phyloP scores from a whole-genome alignment of 2,888 invertebrate species.

The Apocheima hispidaria region DNA sequence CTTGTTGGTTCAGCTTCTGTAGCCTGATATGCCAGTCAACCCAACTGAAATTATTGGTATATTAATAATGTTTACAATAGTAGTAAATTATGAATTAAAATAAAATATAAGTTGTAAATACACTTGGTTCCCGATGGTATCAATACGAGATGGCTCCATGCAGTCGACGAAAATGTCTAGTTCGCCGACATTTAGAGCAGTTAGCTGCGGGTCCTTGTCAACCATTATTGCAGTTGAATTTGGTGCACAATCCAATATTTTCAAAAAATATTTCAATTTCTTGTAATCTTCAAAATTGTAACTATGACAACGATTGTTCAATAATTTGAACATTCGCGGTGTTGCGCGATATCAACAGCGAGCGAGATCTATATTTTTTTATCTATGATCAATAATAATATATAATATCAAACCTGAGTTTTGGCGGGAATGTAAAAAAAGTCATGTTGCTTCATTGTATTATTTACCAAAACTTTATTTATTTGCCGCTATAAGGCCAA shows the following conservation, averaged over 20 bases:
- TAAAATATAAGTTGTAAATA: slow-evolving; percentile 37
- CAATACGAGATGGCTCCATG: slow-evolving; percentile 88
- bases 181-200: slow-evolving; percentile 89
- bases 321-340: slow-evolving; percentile 48
- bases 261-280: background rate
- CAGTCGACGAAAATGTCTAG: slow-evolving; percentile 91
- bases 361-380: too few species aligned
- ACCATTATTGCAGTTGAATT: slow-evolving; percentile 70
- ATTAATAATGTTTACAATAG: background rate
- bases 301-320: slow-evolving; percentile 57
- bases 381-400: too few species aligned
- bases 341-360: too few species aligned
- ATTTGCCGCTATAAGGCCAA: too few species aligned
- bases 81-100: too few species aligned
- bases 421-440: too few species aligned
- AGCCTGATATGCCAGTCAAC: slow-evolving; percentile 93
- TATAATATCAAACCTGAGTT: too few species aligned
- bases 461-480: too few species aligned
- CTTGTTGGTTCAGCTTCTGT: slow-evolving; percentile 95
- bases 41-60: slow-evolving; percentile 87
- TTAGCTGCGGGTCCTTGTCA: slow-evolving; percentile 76
- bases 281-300: slow-evolving; percentile 24
- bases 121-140: slow-evolving; percentile 88
- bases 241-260: background rate
- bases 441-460: too few species aligned